Conservation (phyloP, 2,113 vertebrate species). For the Podarcis raffonei region DNA sequence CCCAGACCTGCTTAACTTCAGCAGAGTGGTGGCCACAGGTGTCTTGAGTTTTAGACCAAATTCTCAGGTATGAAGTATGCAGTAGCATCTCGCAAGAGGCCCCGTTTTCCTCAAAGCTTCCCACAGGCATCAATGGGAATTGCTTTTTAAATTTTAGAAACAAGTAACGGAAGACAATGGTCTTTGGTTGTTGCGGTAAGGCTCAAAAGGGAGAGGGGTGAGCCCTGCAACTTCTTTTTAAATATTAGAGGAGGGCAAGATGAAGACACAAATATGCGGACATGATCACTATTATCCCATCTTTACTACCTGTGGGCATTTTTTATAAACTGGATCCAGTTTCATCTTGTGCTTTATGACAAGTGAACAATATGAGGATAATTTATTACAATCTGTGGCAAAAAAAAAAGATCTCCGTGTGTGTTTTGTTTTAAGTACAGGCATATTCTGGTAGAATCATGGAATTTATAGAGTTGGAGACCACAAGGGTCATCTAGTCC, state of each 20-base stretch:
- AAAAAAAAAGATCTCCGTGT: not conserved
- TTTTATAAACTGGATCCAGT: not conserved
- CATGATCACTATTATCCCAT: not conserved
- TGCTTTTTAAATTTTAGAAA: not conserved
- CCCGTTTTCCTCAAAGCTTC: not conserved
- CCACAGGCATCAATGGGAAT: not conserved
- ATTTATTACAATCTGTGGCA: not conserved
- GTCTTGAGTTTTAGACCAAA: too few species aligned
- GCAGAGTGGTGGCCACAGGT: too few species aligned
- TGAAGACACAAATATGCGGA: not conserved
- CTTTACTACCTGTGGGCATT: not conserved
- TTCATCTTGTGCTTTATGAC: not conserved
- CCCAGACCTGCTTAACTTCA: too few species aligned
- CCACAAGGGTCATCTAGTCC: too few species aligned
- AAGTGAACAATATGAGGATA: not conserved
- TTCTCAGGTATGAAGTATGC: too few species aligned
- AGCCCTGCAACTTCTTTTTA: not conserved
- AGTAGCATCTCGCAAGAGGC: not conserved
- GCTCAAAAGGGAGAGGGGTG: not conserved
- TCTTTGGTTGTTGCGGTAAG: not conserved
- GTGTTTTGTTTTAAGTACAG: not conserved
- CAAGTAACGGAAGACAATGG: slow-evolving; percentile 6
- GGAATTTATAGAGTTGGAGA: too few species aligned
- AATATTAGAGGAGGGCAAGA: not conserved
- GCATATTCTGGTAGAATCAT: not conserved